These are phyloP conservation scores for Nothobranchius furzeri DNA, from an alignment of 2,113 vertebrate genomes.

Conservation along the genomic window DNA sequence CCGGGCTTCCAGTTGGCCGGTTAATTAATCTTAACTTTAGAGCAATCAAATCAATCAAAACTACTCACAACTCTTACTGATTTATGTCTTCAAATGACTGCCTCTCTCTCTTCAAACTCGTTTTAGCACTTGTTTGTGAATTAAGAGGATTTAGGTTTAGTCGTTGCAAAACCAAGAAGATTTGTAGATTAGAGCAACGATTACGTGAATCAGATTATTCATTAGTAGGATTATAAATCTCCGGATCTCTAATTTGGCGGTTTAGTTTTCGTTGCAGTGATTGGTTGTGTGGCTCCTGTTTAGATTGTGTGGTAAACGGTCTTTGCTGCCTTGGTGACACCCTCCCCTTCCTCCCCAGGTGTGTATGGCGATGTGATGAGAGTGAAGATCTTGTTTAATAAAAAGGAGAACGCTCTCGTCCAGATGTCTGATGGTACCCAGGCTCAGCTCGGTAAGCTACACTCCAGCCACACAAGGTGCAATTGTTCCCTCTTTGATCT, in stretches of 20 bases:
- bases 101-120: slow-evolving; percentile 7
- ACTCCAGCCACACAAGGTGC: not conserved
- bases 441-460: slow-evolving; percentile 90
- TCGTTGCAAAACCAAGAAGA: slow-evolving; percentile 16
- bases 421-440: slow-evolving; percentile 98
- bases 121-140: slow-evolving; percentile 21
- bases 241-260: slow-evolving; percentile 26
- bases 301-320: not conserved
- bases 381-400: slow-evolving; percentile 98
- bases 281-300: slow-evolving; percentile 54
- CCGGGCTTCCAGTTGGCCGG: slow-evolving; percentile 30
- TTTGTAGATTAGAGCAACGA: slow-evolving; percentile 26
- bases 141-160: slow-evolving; percentile 41
- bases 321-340: slow-evolving; percentile 25
- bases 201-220: slow-evolving; percentile 21
- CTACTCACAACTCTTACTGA: slow-evolving; percentile 29
- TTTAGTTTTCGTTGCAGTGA: slow-evolving; percentile 70
- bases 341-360: slow-evolving; percentile 56
- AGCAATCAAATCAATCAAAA: slow-evolving; percentile 30
- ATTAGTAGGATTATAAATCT: slow-evolving; percentile 13
- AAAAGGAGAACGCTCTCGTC: slow-evolving; percentile 95
- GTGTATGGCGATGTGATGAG: slow-evolving; percentile 84
- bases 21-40: slow-evolving; percentile 32
- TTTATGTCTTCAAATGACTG: slow-evolving; percentile 40
- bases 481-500: slow-evolving; percentile 7